These are phyloP conservation scores for Clinocottus analis DNA, from an alignment of 2,113 vertebrate genomes.

Conservation along the genomic window DNA sequence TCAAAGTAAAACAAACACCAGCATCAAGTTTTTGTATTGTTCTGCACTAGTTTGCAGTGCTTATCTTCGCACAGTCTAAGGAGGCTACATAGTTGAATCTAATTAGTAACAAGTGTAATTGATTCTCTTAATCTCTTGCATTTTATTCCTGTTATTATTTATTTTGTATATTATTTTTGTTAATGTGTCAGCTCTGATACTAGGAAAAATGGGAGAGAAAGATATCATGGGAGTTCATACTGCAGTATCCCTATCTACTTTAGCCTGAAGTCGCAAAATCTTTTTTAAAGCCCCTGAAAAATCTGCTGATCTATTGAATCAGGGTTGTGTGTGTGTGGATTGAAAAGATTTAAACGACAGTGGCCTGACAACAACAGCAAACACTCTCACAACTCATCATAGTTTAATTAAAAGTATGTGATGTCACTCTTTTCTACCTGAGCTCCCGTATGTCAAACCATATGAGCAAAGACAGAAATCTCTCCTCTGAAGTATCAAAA, in stretches of 20 bases:
- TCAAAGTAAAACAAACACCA: constrained; percentile 60
- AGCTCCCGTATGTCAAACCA: not conserved
- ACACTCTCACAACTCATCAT: too few species aligned
- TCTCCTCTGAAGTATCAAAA: not conserved
- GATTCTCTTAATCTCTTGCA: not conserved
- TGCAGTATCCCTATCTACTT: not conserved
- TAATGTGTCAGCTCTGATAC: not conserved
- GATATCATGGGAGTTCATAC: not conserved
- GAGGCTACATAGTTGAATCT: not conserved
- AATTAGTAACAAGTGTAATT: not conserved
- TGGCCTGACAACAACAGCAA: not conserved
- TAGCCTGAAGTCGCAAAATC: not conserved
- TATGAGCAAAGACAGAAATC: not conserved
- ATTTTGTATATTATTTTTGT: not conserved
- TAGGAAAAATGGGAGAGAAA: not conserved
- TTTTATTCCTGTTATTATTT: constrained; percentile 6
- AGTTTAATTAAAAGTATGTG: not conserved
- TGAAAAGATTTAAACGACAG: not conserved
- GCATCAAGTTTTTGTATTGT: constrained; percentile 26
- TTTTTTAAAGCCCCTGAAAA: not conserved
- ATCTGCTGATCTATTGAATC: too few species aligned
- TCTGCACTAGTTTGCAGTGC: constrained; percentile 11
- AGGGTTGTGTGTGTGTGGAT: too few species aligned
- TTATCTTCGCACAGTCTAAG: constrained; percentile 9
- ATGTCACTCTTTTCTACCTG: not conserved